Percentiles rank a stretch among this genome's conserved stretches.
phyloP scores from a whole-genome alignment of 2,797 vertebrate species.

The Thamnophis elegans region DNA sequence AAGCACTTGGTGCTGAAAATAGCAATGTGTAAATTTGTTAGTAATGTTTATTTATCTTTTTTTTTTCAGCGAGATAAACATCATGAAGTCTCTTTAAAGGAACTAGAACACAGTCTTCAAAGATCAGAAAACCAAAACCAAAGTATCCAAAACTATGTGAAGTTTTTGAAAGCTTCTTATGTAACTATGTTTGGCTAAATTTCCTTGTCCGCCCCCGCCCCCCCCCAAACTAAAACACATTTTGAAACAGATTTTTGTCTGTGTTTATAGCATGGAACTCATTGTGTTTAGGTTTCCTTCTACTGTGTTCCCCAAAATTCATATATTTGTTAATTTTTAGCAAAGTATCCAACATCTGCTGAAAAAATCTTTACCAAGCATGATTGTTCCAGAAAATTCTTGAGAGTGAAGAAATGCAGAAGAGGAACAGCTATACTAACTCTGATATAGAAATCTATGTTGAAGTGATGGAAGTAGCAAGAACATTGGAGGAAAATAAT shows the following conservation, averaged over 20 bases:
- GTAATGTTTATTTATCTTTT: conserved; percentile 27
- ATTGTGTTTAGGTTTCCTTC: not conserved
- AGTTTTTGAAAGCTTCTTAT: conserved; percentile 86
- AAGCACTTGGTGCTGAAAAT: not conserved
- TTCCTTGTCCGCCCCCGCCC: not conserved
- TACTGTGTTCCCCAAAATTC: not conserved
- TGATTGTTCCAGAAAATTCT: not conserved
- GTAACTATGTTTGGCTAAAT: conserved; percentile 81
- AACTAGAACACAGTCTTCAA: conserved; percentile 84
- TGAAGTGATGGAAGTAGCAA: not conserved
- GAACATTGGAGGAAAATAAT: not conserved
- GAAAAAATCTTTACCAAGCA: not conserved
- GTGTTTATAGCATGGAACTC: not conserved
- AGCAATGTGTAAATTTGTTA: not conserved
- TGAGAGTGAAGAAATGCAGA: not conserved
- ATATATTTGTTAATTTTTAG: not conserved
- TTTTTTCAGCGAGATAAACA: conserved; percentile 76
- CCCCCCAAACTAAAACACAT: not conserved
- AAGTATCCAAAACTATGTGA: conserved; percentile 86
- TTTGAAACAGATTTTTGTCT: not conserved
- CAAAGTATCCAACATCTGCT: not conserved
- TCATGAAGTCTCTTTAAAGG: conserved; percentile 79
- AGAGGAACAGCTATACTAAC: not conserved
- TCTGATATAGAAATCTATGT: not conserved
- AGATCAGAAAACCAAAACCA: conserved; percentile 84